A percentile compares a stretch with the other conserved stretches of the same genome.
These are phyloP conservation scores for Brachionus plicatilis DNA, from an alignment of 1,140 invertebrate species.

Conservation along the genomic window DNA sequence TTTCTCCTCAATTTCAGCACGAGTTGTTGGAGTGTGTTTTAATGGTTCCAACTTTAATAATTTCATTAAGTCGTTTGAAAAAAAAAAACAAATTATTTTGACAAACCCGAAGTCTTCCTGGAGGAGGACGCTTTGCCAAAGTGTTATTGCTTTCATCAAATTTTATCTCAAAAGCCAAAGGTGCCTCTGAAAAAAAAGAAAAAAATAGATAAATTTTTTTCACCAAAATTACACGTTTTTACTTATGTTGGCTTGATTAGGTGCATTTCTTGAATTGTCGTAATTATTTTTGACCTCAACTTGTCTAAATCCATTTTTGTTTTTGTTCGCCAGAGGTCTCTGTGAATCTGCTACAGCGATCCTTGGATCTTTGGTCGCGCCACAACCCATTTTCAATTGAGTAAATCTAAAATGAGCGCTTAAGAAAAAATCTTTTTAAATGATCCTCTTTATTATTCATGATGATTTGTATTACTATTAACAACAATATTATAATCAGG, in stretches of 20 bases:
- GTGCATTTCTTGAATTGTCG: not conserved
- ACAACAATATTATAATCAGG: conserved; percentile 17
- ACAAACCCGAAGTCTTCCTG: conserved; percentile 24
- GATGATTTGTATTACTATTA: not conserved
- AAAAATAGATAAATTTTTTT: not conserved
- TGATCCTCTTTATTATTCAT: not conserved
- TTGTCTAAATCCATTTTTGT: conserved; percentile 36
- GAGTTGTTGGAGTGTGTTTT: not conserved
- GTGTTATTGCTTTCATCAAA: conserved; percentile 14
- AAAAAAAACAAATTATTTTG: not conserved
- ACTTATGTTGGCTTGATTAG: not conserved
- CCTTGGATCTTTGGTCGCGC: conserved; percentile 28
- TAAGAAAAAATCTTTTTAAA: not conserved
- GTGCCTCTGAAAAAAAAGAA: not conserved
- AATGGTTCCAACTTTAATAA: conserved; percentile 4
- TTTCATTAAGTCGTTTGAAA: not conserved
- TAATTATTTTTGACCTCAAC: conserved; percentile 16
- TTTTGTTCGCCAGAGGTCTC: not conserved
- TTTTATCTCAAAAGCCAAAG: conserved; percentile 22
- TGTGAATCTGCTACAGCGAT: conserved; percentile 29
- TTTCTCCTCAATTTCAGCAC: conserved; percentile 21
- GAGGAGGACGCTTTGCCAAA: conserved; percentile 2
- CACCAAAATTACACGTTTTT: not conserved
- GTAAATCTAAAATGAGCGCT: conserved; percentile 7
- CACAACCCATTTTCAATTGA: conserved; percentile 28